These are phyloP conservation scores for Clavelina lepadiformis DNA, from an alignment of 23 tunicate genomes.

Conservation along the genomic window DNA sequence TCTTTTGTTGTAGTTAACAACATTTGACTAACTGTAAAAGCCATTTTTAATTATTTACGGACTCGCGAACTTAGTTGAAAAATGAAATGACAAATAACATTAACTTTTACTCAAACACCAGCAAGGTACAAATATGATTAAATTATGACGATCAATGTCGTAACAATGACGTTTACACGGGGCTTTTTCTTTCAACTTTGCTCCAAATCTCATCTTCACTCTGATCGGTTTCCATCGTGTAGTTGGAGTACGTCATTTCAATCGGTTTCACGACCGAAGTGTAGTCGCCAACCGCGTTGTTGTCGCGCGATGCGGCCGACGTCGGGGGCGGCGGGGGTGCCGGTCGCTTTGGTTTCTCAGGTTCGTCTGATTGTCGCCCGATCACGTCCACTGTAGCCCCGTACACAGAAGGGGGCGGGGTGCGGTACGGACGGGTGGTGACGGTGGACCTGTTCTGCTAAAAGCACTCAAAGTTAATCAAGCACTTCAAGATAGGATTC, in stretches of 20 bases:
- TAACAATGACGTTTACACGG: neutral
- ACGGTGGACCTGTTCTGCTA: no score
- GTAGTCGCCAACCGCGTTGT: neutral
- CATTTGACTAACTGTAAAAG: no score
- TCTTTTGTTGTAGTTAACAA: no score
- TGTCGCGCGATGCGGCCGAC: slow-evolving; percentile 4
- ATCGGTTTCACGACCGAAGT: neutral
- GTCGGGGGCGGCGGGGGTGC: slow-evolving; percentile 14
- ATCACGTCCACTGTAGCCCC: neutral
- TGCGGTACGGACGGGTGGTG: slow-evolving; percentile 14
- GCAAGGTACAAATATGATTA: neutral
- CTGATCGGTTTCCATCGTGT: slow-evolving; percentile 28
- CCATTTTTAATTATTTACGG: no score
- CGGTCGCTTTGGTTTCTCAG: neutral
- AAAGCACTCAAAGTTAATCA: no score
- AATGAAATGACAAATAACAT: no score
- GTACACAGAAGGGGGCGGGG: slow-evolving; percentile 5
- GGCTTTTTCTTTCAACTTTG: slow-evolving; percentile 6
- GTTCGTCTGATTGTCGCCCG: neutral
- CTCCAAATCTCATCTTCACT: slow-evolving; percentile 56
- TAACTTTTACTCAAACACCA: neutral
- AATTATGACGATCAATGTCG: neutral
- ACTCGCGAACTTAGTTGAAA: no score
- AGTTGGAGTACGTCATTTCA: neutral
- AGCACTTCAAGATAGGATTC: no score